Base-by-base conservation (phyloP, 1,140 invertebrate genomes). In the Listronotus bonariensis region DNA sequence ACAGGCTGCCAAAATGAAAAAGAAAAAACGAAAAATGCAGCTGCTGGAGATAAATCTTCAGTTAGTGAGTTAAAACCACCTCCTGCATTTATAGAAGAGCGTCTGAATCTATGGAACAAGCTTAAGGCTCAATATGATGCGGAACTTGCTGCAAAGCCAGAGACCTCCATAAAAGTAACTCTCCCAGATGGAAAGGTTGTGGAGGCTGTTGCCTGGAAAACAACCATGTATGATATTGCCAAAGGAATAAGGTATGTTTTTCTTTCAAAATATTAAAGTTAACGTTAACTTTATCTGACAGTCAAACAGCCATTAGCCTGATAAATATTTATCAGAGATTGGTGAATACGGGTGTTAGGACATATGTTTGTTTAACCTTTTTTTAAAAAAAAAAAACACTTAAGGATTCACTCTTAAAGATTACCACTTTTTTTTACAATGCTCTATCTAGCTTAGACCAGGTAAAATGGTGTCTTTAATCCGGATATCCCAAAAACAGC, bases 201-300 rank as follows among this genome's bases (percentile, higher is more conserved):
- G 6, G 85, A 92, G 59, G 96, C 85, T 1, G 82, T 91, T 67
- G 90, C 96, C 1, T 99, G 96, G 96, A 87, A 87, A 66, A 96
- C 93, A 4, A 95, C 94, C 14, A 96, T 97, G 3, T 97, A 95
- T 78, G 89, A 98, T 72, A 83, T 99, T 42, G 97, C 97, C 6
- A 88, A 88, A 75, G 88, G 90, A 49, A 98, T 99, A 64, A 76
- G 75, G 75, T 76, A 41, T 2, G 48, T 38, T 8, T 46, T 42
- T 17, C 3, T 53, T 8, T 11, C 11, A 59, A 36, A 9, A 7
- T 1, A 10, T 15, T 36, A 10, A 32, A 38, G 32, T 20, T 52
- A 18, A 43, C 31, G 7, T 40, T 52, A n/a, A n/a, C n/a, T n/a
- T n/a, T n/a, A n/a, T n/a, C n/a, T n/a, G n/a, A n/a, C n/a, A n/a